phyloP scores from a whole-genome alignment of 2,797 vertebrate species.

The Coracias cyanogaster region DNA sequence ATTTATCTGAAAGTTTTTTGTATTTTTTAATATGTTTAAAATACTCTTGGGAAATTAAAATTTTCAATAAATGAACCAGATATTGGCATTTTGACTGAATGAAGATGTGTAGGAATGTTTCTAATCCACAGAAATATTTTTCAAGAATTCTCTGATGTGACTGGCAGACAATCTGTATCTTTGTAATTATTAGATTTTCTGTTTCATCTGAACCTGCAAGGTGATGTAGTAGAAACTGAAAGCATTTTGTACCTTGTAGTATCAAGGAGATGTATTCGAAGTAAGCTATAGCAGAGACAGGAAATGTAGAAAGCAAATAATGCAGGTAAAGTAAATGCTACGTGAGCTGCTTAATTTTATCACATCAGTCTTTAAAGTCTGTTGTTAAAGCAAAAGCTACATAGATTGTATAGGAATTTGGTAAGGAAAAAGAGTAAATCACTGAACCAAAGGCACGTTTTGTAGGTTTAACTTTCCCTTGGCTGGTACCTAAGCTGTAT shows the following conservation, averaged over 20 bases:
- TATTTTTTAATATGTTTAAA: neutral
- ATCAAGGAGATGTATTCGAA: neutral
- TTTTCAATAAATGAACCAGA: neutral
- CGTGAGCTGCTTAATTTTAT: neutral
- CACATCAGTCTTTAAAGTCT: neutral
- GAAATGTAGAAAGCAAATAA: constrained; percentile 24
- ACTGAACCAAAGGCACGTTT: neutral
- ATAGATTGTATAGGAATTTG: neutral
- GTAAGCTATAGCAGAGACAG: neutral
- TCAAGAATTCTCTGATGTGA: neutral
- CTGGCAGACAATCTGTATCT: neutral
- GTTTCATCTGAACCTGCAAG: neutral
- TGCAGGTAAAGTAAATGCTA: constrained; percentile 16
- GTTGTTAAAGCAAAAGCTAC: neutral
- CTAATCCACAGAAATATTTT: neutral
- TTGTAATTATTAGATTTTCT: neutral
- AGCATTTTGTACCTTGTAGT: neutral
- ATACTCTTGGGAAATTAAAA: neutral
- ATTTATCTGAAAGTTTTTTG: neutral
- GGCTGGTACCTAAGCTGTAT: neutral
- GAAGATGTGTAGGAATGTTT: neutral
- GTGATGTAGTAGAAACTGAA: neutral
- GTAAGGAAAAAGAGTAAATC: neutral
- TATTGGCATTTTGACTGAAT: neutral
- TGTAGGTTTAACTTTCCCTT: neutral